phyloP scores from a whole-genome alignment of 1,140 invertebrate species.

The Gryon sp. region DNA sequence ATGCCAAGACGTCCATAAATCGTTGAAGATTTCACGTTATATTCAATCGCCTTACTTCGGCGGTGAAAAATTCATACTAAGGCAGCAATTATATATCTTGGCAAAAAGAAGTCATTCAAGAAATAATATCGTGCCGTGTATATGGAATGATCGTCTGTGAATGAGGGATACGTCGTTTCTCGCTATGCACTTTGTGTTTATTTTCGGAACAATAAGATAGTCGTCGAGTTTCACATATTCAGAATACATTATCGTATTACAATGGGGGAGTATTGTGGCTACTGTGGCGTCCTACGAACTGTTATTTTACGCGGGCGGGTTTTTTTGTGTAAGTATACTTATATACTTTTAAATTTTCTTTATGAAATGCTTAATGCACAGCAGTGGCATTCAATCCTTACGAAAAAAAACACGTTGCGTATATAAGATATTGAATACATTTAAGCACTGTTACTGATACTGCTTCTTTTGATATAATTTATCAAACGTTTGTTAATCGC shows the following conservation, averaged over 20 bases:
- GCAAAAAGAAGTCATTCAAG: background rate
- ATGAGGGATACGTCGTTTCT: constrained; percentile 39
- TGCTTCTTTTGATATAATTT: too few relatives aligned
- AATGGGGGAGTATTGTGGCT: constrained; percentile 63
- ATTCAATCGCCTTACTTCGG: background rate
- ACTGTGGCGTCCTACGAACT: constrained; percentile 48
- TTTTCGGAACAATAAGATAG: constrained; percentile 60
- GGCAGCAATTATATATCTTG: constrained; percentile 20
- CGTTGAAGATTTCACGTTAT: background rate
- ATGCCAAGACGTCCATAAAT: background rate
- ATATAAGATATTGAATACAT: constrained; percentile 18
- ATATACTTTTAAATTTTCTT: constrained; percentile 58
- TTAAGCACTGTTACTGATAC: background rate
- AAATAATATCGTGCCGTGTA: constrained; percentile 12
- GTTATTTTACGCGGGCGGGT: constrained; percentile 50
- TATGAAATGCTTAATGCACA: constrained; percentile 33
- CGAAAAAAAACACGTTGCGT: constrained; percentile 24
- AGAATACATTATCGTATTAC: constrained; percentile 68
- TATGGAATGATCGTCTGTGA: constrained; percentile 44
- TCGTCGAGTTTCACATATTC: constrained; percentile 65
- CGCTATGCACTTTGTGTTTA: constrained; percentile 65
- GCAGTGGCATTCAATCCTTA: constrained; percentile 32
- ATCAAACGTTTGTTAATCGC: too few relatives aligned
- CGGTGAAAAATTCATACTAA: constrained; percentile 30
- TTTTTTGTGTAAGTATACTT: constrained; percentile 32